Percentiles rank a stretch among this genome's conserved stretches.
These are phyloP conservation scores for Chiloscyllium plagiosum DNA, from an alignment of 2,113 vertebrate species.

Conservation along the genomic window DNA sequence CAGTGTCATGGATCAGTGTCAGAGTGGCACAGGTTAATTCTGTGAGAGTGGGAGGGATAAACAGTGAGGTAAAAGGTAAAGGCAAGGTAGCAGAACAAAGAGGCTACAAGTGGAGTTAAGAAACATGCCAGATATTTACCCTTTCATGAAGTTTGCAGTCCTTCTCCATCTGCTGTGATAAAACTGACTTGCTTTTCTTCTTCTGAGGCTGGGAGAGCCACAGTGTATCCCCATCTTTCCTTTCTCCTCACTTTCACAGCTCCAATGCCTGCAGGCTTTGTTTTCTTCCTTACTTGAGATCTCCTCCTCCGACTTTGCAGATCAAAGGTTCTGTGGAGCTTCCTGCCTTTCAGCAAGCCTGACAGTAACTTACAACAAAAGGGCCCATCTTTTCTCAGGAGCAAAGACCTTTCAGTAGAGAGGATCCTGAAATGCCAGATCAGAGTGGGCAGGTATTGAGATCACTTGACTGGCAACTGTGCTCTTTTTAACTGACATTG, in stretches of 20 bases:
- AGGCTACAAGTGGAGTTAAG: neutral
- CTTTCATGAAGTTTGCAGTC: neutral
- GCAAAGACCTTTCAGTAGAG: neutral
- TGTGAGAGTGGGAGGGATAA: neutral
- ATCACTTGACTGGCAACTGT: neutral
- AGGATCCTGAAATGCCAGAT: neutral
- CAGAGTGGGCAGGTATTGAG: neutral
- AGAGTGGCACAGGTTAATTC: neutral
- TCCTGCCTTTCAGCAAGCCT: neutral
- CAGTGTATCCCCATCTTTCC: neutral
- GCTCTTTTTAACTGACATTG: neutral
- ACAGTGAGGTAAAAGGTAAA: neutral
- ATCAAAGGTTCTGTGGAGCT: neutral
- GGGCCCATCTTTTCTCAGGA: neutral
- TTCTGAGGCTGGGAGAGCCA: neutral
- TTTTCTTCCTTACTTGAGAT: neutral
- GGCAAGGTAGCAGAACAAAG: neutral
- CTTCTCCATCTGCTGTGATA: neutral
- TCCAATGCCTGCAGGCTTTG: neutral
- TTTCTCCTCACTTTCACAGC: neutral
- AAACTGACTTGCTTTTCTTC: neutral
- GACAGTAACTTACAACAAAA: neutral
- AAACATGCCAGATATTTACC: neutral
- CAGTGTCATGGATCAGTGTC: neutral
- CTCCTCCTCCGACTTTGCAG: neutral